A percentile compares a stretch with the other conserved stretches of the same genome.
Evolutionary conservation across 2,888 invertebrate species (phyloP).

Genomic region (Brenthis ino): DNA sequence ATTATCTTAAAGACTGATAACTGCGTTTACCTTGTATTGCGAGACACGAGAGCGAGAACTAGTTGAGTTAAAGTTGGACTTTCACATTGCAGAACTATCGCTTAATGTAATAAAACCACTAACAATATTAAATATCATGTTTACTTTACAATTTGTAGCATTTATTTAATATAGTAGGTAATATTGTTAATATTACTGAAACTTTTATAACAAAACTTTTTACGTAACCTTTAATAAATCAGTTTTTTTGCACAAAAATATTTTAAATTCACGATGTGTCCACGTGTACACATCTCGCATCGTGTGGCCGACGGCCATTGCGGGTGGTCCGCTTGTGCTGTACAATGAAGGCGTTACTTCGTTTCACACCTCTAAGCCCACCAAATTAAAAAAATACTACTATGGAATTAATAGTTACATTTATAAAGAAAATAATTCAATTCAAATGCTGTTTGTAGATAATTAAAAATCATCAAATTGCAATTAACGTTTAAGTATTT

Average conservation of each 20-base stretch:
- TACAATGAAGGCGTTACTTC: conserved; percentile 63
- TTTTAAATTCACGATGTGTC: conserved; percentile 19
- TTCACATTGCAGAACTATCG: conserved; percentile 6
- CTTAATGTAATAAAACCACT: background rate
- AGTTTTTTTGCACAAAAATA: conserved; percentile 39
- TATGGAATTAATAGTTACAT: background rate
- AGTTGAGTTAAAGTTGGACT: conserved; percentile 5
- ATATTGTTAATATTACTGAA: background rate
- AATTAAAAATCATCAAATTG: background rate
- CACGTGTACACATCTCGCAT: conserved; percentile 60
- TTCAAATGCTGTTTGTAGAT: background rate
- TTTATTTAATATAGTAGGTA: too few relatives aligned
- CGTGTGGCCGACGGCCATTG: conserved; percentile 64
- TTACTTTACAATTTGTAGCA: background rate
- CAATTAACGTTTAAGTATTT: background rate
- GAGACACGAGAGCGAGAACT: conserved; percentile 27
- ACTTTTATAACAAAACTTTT: background rate
- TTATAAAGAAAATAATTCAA: background rate
- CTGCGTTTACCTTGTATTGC: conserved; percentile 27
- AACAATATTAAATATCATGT: background rate
- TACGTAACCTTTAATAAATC: conserved; percentile 11
- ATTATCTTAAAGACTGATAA: conserved; percentile 49
- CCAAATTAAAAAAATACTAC: background rate
- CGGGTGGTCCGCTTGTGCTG: conserved; percentile 72
- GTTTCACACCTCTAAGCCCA: conserved; percentile 59